Percentiles rank a stretch among this genome's conserved stretches.
These are phyloP conservation scores for Craniophora ligustri DNA, from an alignment of 2,888 invertebrate genomes.

Conservation along the genomic window DNA sequence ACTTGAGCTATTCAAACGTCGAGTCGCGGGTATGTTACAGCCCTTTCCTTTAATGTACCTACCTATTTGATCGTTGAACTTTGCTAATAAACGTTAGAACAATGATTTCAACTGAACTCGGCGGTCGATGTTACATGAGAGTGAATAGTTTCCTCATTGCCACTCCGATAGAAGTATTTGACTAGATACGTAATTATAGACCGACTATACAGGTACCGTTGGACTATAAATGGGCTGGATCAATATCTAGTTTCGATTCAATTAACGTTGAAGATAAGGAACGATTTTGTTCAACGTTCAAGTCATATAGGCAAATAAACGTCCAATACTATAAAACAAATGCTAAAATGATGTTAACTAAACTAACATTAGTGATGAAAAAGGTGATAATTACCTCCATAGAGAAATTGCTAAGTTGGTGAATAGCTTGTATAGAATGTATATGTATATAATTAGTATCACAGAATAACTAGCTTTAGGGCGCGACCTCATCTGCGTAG, in stretches of 20 bases:
- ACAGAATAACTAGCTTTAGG: no score
- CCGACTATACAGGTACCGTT: conserved; percentile 23
- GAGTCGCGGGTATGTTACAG: conserved; percentile 19
- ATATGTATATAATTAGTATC: no score
- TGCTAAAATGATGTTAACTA: no score
- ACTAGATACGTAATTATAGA: conserved; percentile 44
- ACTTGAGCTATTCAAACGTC: conserved; percentile 22
- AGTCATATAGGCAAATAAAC: no score
- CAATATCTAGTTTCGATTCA: neutral
- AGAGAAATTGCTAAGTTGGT: no score
- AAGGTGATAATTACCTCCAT: no score
- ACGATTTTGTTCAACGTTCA: neutral
- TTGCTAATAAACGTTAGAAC: conserved; percentile 66
- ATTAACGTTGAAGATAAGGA: neutral
- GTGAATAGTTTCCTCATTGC: conserved; percentile 58
- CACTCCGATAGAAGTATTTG: conserved; percentile 46
- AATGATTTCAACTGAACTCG: conserved; percentile 57
- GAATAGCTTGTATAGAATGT: no score
- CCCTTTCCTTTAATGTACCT: conserved; percentile 43
- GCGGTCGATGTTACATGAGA: conserved; percentile 56
- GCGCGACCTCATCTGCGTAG: no score
- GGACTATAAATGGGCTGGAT: conserved; percentile 7
- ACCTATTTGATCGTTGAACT: conserved; percentile 60
- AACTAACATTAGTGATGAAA: no score
- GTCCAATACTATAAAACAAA: no score